Conservation (phyloP, 2,888 invertebrate genomes). For the Eristalis intricaria region DNA sequence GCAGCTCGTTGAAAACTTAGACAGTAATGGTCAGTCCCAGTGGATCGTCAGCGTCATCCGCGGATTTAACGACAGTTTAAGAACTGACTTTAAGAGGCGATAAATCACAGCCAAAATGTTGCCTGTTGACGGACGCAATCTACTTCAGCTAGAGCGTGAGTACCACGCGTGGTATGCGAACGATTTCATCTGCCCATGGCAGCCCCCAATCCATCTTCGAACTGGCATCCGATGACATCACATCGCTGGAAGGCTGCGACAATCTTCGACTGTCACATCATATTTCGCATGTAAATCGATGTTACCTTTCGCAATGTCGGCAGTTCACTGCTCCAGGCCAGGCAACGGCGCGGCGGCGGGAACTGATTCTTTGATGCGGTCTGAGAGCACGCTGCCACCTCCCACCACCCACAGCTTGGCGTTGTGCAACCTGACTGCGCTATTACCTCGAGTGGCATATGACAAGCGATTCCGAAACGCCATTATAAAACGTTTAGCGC, state of each 20-base stretch:
- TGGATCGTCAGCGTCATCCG: not conserved
- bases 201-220: not conserved
- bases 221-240: not conserved
- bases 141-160: not conserved
- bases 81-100: not conserved
- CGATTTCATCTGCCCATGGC: not conserved
- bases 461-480: conserved; percentile 52
- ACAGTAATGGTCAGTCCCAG: not conserved
- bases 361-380: not conserved
- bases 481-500: conserved; percentile 51
- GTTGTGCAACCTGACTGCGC: conserved; percentile 2
- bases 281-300: not conserved
- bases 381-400: not conserved
- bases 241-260: not conserved
- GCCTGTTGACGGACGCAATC: not conserved
- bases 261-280: not conserved
- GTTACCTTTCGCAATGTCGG: not conserved
- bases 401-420: not conserved
- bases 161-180: too few relatives aligned
- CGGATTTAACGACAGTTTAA: not conserved
- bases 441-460: conserved; percentile 28
- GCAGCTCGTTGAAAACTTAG: not conserved
- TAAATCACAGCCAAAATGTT: not conserved
- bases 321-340: not conserved
- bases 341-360: too few relatives aligned